phyloP scores from a whole-genome alignment of 1,140 invertebrate species.

The Zaprionus africanus region DNA sequence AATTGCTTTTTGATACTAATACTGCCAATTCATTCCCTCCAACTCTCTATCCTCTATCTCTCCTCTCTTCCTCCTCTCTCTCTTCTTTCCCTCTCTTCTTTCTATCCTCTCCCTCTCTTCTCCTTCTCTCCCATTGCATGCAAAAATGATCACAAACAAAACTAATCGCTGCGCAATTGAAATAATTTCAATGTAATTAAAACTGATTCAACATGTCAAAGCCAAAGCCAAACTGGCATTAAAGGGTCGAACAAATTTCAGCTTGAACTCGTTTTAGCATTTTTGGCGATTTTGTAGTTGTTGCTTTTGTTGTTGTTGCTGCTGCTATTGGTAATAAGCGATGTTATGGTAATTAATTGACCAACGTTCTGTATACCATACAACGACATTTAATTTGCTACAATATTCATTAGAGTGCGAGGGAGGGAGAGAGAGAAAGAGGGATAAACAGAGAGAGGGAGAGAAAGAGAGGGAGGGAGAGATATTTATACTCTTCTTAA shows the following conservation, averaged over 20 bases:
- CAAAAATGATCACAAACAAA: conserved; percentile 7
- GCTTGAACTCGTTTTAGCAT: background rate
- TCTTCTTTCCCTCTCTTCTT: background rate
- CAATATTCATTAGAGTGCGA: background rate
- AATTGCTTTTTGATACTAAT: conserved; percentile 44
- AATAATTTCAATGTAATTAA: conserved; percentile 32
- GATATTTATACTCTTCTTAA: background rate
- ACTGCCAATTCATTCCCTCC: background rate
- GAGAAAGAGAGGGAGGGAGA: no score
- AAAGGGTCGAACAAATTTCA: background rate
- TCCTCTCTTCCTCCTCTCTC: background rate
- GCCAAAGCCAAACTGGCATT: background rate
- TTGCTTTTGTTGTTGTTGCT: background rate
- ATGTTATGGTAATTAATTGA: conserved; percentile 9
- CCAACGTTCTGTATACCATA: conserved; percentile 4
- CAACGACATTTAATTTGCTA: conserved; percentile 17
- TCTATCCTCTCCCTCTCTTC: background rate
- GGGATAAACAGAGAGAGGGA: no score
- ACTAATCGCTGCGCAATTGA: background rate
- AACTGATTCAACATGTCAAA: background rate
- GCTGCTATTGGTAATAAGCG: background rate
- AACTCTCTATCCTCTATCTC: no score
- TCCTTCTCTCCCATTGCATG: conserved; percentile 6
- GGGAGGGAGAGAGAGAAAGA: background rate
- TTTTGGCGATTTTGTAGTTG: background rate